These are phyloP conservation scores for Drosophila yooni DNA, from an alignment of 2,888 invertebrate species.

Conservation along the genomic window DNA sequence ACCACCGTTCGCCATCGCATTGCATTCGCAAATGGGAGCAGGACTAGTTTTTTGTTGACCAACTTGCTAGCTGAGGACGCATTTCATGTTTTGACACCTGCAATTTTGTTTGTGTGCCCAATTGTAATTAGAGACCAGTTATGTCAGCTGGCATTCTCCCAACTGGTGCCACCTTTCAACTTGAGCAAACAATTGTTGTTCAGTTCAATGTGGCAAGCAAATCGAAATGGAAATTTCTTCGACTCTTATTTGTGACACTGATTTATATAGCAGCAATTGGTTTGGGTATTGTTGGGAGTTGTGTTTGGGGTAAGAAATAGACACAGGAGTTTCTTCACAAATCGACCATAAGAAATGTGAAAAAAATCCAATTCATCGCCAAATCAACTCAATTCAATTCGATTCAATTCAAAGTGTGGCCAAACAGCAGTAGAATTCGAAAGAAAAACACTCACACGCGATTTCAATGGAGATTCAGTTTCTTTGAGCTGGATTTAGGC, in stretches of 20 bases:
- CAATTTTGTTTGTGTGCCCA: slow-evolving; percentile 69
- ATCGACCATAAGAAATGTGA: background rate
- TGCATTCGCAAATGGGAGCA: slow-evolving; percentile 48
- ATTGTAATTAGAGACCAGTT: slow-evolving; percentile 68
- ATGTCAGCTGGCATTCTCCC: slow-evolving; percentile 56
- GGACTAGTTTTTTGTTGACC: background rate
- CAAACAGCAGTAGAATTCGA: slow-evolving; percentile 8
- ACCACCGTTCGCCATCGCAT: slow-evolving; percentile 33
- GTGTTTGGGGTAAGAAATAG: slow-evolving; percentile 1
- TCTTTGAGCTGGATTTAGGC: slow-evolving; percentile 2
- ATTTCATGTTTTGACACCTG: slow-evolving; percentile 67
- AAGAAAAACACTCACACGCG: slow-evolving; percentile 12
- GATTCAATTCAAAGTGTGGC: slow-evolving; percentile 25
- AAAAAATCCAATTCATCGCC: slow-evolving; percentile 35
- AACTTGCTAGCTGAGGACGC: background rate
- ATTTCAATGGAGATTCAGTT: slow-evolving; percentile 20
- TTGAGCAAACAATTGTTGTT: slow-evolving; percentile 50
- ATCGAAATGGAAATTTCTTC: slow-evolving; percentile 32
- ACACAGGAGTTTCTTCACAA: slow-evolving; percentile 19
- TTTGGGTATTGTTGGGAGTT: background rate
- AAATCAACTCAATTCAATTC: slow-evolving; percentile 36
- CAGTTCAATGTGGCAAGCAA: slow-evolving; percentile 15
- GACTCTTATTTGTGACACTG: slow-evolving; percentile 26
- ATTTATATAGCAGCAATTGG: slow-evolving; percentile 12
- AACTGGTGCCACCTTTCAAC: slow-evolving; percentile 23